Base-by-base conservation (phyloP, 1,140 invertebrate genomes). In the Octopus bimaculoides region DNA sequence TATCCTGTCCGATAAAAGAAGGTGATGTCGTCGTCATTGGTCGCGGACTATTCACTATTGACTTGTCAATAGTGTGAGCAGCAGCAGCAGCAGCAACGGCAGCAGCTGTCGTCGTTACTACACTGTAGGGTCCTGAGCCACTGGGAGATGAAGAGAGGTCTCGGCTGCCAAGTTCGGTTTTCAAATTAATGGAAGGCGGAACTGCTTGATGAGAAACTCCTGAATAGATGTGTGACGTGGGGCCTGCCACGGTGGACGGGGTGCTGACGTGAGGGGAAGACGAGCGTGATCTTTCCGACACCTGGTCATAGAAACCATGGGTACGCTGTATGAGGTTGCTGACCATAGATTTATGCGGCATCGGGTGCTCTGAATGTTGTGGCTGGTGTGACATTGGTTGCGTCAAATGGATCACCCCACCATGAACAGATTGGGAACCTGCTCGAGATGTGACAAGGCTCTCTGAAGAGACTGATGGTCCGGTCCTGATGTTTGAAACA, bases 31-130 rank as follows among this genome's bases (percentile, higher is more conserved):
- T 56, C 77, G 52, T 77, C 79, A 77, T 83, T 80, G 56, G 83
- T 80, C 5, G 84, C 6, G 66, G 66, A 71, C 66, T 71, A 71
- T 71, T 71, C 14, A 71, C 14, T 20, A 71, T 79, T 9, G 77
- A 8, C 53, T 56, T 55, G 56, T 26, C 83, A 82, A 77, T 81
- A 82, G 17, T 82, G 84, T 78, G 82, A 80, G 9, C 79, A 80
- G 26, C 80, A 81, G 66, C 83, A 82, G 41, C 78, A 79, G 75
- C n/a, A 56, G 81, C 20, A 9, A 79, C 53, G 66, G 84, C 81
- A 83, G 81, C 80, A 82, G 84, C 78, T 83, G 84, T 73, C 81
- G 81, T 52, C 82, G 82, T 53, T 84, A 71, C 73, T 80, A 75
- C 66, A n/a, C 66, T 20, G 26, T 71, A 71, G 1, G 26, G 26